These are phyloP conservation scores for Rhadinocentrus ornatus DNA, from an alignment of 2,797 vertebrate genomes.

Conservation along the genomic window DNA sequence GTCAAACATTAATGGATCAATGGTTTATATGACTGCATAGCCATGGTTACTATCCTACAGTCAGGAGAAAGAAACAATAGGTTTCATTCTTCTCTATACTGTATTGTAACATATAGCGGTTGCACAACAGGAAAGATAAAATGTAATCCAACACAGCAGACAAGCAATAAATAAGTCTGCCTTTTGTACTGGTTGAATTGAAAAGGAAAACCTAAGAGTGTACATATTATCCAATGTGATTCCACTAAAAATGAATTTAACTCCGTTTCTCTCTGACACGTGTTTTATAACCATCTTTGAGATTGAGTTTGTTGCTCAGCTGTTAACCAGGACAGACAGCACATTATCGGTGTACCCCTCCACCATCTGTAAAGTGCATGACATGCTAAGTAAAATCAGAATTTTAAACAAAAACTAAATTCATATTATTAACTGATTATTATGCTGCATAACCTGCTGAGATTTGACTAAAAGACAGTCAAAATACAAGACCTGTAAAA, in stretches of 20 bases:
- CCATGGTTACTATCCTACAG: conserved; percentile 41
- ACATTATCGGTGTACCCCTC: neutral
- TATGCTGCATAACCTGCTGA: conserved; percentile 1
- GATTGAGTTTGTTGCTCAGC: conserved; percentile 7
- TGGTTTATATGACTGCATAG: conserved; percentile 50
- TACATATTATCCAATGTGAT: neutral
- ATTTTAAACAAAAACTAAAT: conserved; percentile 8
- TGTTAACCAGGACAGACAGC: conserved; percentile 7
- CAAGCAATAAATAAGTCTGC: conserved; percentile 7
- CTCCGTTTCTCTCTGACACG: neutral
- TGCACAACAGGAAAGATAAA: conserved; percentile 13
- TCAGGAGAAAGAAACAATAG: conserved; percentile 37
- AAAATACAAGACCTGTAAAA: conserved; percentile 13
- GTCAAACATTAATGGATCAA: conserved; percentile 68
- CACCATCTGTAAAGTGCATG: neutral
- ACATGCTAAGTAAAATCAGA: conserved; percentile 1
- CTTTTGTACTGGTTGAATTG: conserved; percentile 2
- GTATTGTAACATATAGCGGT: conserved; percentile 5
- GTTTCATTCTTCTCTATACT: conserved; percentile 37
- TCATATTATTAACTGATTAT: neutral
- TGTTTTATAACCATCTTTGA: neutral
- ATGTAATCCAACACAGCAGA: conserved; percentile 6
- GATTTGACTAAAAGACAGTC: neutral
- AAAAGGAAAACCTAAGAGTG: neutral
- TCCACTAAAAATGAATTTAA: neutral